Evolutionary conservation across 1,140 invertebrate species (phyloP).

Genomic region (Leptinotarsa texana): DNA sequence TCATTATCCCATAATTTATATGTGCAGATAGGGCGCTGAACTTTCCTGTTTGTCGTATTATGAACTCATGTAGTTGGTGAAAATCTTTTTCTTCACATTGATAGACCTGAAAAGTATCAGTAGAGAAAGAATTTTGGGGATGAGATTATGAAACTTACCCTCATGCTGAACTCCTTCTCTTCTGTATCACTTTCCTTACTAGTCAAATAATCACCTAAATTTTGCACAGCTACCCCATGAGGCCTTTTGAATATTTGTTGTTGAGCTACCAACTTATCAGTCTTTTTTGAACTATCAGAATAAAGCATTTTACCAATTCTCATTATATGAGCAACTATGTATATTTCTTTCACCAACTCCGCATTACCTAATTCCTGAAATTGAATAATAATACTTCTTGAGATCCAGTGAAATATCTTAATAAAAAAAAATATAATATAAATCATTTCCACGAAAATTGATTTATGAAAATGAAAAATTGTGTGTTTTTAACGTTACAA

Average conservation of each 20-base stretch:
- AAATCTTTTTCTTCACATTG: conserved; percentile 91
- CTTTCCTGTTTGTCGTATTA: conserved; percentile 83
- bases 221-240: conserved; percentile 80
- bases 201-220: conserved; percentile 64
- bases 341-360: conserved; percentile 81
- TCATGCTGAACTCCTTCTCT: conserved; percentile 69
- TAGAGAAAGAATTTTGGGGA: background rate
- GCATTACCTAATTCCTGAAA: conserved; percentile 71
- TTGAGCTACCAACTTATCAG: conserved; percentile 57
- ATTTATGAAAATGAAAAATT: no score
- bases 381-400: no score
- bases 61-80: conserved; percentile 83
- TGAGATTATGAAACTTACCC: conserved; percentile 31
- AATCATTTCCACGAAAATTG: no score
- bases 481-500: no score
- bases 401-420: no score
- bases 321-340: conserved; percentile 86
- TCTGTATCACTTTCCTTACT: conserved; percentile 67
- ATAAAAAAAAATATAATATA: no score
- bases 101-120: conserved; percentile 65
- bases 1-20: conserved; percentile 74
- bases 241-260: conserved; percentile 71
- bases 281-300: conserved; percentile 76
- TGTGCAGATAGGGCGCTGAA: conserved; percentile 77
- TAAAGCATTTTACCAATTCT: conserved; percentile 85